Base-by-base conservation (phyloP, 2,113 vertebrate genomes). In the Bostrychus sinensis region DNA sequence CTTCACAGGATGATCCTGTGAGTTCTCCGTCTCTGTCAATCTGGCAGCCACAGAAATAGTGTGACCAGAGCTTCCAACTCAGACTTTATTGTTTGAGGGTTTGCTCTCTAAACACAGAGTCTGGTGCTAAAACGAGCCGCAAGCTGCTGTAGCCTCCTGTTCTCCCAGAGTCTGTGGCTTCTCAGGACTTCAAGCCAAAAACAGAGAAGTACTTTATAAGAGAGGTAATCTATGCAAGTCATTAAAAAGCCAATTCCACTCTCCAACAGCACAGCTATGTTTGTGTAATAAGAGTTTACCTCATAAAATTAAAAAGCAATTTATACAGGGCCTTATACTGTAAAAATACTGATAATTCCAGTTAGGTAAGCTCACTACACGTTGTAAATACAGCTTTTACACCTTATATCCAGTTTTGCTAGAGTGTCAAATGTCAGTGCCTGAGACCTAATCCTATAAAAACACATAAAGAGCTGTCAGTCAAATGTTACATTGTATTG, bases 71-170 rank as follows among this genome's bases (percentile, higher is more conserved):
- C 51, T 41, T 43, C 53, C 0, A 10, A 42, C 36, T 36, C 16
- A 34, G 45, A 9, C 7, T 23, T 39, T 37, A 34, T 71, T 37
- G 25, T 56, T 13, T 39, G 10, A 39, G 30, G 37, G 13, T 72
- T 38, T 41, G 25, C 11, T 72, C 39, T 55, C 41, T 70, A 57
- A 56, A 36, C 42, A 56, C 4, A 4, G 56, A 57, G 42, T 60
- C 38, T 73, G 45, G 48, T 38, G 46, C 62, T 51, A 63, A 37
- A 72, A 73, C 25, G 19, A 2, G 59, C 30, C 14, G 26, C 71
- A 61, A 72, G 75, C 67, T 65, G 80, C 67, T 14, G 48, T 1
- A 20, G 61, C 78, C 78, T 73, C 66, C 74, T 70, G 74, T 56
- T 56, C 51, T 36, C 4, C 34, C 38, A 32, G 39, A 70, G 25